Base-by-base conservation (phyloP, 2,797 vertebrate genomes). In the Echeneis naucrates region DNA sequence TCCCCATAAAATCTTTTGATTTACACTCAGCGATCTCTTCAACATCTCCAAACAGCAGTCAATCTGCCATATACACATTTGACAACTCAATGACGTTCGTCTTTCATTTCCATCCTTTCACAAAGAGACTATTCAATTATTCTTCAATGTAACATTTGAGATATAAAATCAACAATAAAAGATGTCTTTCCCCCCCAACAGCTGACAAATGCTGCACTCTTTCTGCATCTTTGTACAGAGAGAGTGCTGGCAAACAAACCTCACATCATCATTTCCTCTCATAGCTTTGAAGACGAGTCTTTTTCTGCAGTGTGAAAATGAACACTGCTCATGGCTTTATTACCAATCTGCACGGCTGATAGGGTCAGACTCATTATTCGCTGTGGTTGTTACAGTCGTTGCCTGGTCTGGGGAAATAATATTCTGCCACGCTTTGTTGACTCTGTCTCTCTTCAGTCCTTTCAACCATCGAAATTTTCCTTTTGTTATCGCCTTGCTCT, bases 311-410 rank as follows among this genome's bases (percentile, higher is more conserved):
- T 33, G 19, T 74, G 61, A 75, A 76, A 75, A 61, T 48, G 37
- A 24, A 51, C 2, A 2, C 42, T 40, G 35, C 52, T 48, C 62
- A 27, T 16, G 52, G 54, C 47, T 74, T 81, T 69, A 80, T 75
- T 58, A 58, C 68, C 65, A 70, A 81, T 83, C 82, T 84, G 58
- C 73, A 74, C 14, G 45, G 72, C 80, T 66, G 77, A 85, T 82
- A 56, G 84, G 84, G 58, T 74, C 35, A 13, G 68, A 75, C 61
- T 80, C 75, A 73, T 88, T 78, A 84, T 80, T 85, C 83, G 81
- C 69, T 47, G 55, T 62, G 72, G 75, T 76, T 84, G 71, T 76
- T 80, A 77, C 52, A 37, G 57, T 3, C 55, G 55, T 73, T 68
- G 75, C 73, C 70, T 35, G 72, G 67, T 72, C 67, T 64, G 51